Evolutionary conservation across 2,797 vertebrate genomes (phyloP), one percentile per base, ranked within the genome.

Genomic region (Paratrypauchen microcephalus): DNA sequence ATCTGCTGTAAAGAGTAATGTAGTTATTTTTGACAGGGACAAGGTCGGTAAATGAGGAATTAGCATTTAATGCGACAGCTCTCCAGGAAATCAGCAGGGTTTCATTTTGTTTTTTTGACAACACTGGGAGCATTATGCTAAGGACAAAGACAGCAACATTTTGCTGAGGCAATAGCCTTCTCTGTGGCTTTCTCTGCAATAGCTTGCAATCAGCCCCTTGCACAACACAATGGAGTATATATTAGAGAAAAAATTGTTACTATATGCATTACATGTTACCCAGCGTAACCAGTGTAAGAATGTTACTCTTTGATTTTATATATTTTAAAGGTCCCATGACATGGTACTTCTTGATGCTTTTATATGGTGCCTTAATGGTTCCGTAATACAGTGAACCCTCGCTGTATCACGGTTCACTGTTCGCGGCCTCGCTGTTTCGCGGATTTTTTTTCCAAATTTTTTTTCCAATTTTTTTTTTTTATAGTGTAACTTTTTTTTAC

Each of bases 81-180:
- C 59, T 61, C 59, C 59, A 61, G 36, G 59, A 61, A 61, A 41
- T 41, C 59, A 61, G 59, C 59, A 39, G 32, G 30, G 32, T 41
- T 41, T 39, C 59, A 61, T 61, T 26, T 32, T 61, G 36, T 21
- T 30, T 32, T 36, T 61, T 61, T 23, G 19, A 36, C 32, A 61
- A 52, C 28, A 41, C 5, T 55, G 28, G 55, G 52, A 23, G 48
- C 24, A 47, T 23, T 65, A 61, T 23, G 32, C 36, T 39, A 41
- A 19, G 59, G 59, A 61, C 59, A 61, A 39, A 61, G n/a, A 61
- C 32, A 61, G 58, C 26, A 11, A 36, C 16, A 30, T 18, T 60
- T 8, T n/a, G 58, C 58, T 32, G 36, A 61, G 59, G 59, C 32
- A 61, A 61, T 41, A 39, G 58, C 9, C 9, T 15, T 61, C 30